Percentiles rank a stretch among this genome's conserved stretches.
Evolutionary conservation across 2,797 vertebrate genomes (phyloP).

Genomic region (Ficedula albicollis): DNA sequence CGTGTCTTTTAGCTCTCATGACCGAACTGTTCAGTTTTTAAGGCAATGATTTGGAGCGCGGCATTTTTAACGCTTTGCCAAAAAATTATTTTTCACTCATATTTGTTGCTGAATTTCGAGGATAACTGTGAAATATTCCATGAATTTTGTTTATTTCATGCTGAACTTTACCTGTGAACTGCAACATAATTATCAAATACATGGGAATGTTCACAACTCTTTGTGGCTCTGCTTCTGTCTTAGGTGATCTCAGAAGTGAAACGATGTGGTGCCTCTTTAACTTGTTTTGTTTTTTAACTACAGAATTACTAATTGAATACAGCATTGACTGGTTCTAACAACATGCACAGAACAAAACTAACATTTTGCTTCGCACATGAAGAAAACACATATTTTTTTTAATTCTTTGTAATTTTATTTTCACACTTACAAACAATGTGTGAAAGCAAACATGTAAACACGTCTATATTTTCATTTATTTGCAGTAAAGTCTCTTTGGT

Average conservation of each 20-base stretch:
- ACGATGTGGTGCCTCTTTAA: not conserved
- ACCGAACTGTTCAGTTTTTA: not conserved
- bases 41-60: not conserved
- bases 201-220: not conserved
- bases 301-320: not conserved
- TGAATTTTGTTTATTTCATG: not conserved
- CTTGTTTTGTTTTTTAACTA: not conserved
- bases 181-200: not conserved
- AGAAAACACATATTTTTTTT: not conserved
- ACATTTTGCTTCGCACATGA: not conserved
- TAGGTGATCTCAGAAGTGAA: not conserved
- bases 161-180: not conserved
- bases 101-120: not conserved
- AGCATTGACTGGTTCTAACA: not conserved
- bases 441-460: not conserved
- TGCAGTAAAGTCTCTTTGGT: not conserved
- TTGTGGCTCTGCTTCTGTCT: not conserved
- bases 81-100: not conserved
- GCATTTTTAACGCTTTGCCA: not conserved
- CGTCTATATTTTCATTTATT: slow-evolving; percentile 12
- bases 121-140: not conserved
- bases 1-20: not conserved
- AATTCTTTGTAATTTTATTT: not conserved
- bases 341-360: not conserved
- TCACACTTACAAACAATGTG: not conserved